Conservation (phyloP, 2,888 invertebrate species). For the Ennomos erosarius region DNA sequence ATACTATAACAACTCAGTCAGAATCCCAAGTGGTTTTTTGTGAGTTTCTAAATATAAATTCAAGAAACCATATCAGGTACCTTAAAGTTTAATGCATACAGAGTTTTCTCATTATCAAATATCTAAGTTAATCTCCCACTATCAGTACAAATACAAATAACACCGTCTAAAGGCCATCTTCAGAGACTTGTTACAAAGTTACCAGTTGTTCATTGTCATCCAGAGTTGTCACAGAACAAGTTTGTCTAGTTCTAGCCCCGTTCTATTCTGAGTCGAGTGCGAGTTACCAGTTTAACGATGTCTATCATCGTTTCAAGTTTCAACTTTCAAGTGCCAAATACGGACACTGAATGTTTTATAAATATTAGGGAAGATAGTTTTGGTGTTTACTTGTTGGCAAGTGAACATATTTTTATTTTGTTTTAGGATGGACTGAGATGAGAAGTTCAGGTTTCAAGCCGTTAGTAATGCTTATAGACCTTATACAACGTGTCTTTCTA, state of each 20-base stretch:
- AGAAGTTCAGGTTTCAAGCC: no score
- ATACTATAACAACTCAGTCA: no score
- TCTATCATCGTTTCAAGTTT: constrained; percentile 14
- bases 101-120: no score
- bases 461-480: no score
- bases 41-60: no score
- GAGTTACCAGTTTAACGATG: constrained; percentile 10
- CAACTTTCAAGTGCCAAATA: constrained; percentile 10
- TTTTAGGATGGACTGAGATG: not conserved
- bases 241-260: constrained; percentile 18
- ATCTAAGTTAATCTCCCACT: not conserved
- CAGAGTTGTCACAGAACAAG: constrained; percentile 14
- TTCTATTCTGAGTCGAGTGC: constrained; percentile 12
- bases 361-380: constrained; percentile 1
- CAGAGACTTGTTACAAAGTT: constrained; percentile 17
- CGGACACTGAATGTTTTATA: constrained; percentile 14
- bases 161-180: constrained; percentile 8
- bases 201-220: constrained; percentile 19
- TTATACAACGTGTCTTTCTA: no score
- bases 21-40: no score
- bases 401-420: not conserved
- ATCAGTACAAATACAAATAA: not conserved
- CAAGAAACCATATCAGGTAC: no score
- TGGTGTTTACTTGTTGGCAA: not conserved
- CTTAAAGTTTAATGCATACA: no score